Percentiles rank a stretch among this genome's conserved stretches.
Conservation (phyloP, 2,797 vertebrate genomes). For the Sarcophilus harrisii region DNA sequence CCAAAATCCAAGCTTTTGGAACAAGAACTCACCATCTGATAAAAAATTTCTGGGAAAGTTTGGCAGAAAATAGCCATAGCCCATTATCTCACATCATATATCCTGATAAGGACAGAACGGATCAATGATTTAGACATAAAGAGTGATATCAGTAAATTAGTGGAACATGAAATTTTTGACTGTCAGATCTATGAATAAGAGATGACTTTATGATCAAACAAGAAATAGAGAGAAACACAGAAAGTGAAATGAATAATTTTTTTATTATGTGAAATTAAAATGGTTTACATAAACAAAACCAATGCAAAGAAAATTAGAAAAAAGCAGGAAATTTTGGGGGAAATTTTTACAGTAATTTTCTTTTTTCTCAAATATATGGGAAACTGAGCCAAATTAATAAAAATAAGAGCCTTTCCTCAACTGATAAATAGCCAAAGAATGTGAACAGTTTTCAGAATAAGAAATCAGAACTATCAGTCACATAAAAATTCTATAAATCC, state of each 20-base stretch:
- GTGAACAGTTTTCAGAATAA: background rate
- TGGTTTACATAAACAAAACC: background rate
- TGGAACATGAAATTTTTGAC: background rate
- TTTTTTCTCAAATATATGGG: background rate
- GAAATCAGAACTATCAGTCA: background rate
- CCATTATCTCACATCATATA: background rate
- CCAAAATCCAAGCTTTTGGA: background rate
- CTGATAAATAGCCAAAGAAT: background rate
- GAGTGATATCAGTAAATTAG: background rate
- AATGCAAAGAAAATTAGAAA: background rate
- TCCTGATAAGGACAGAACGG: background rate
- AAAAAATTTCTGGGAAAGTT: background rate
- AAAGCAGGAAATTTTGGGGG: background rate
- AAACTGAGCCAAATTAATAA: background rate
- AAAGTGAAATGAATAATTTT: background rate
- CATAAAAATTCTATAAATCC: background rate
- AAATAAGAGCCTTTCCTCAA: background rate
- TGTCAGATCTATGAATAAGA: background rate
- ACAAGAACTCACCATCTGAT: background rate
- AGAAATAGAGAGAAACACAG: background rate
- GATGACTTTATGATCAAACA: background rate
- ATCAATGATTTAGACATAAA: background rate
- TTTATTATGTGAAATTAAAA: background rate
- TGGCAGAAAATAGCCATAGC: background rate
- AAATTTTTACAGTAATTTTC: background rate